These are phyloP conservation scores for Gopherus evgoodei DNA, from an alignment of 2,113 vertebrate species.

Conservation along the genomic window DNA sequence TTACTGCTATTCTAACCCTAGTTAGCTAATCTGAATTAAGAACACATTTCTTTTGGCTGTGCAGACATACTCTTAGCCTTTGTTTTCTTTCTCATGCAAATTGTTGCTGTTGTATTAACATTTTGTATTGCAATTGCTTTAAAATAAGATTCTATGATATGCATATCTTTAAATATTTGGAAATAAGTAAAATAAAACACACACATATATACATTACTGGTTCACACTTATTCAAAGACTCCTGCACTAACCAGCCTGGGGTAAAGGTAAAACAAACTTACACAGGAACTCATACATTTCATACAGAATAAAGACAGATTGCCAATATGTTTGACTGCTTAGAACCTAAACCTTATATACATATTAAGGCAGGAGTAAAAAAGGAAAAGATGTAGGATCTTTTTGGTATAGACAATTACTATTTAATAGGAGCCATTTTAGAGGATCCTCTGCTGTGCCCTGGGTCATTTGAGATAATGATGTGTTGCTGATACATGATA, in stretches of 20 bases:
- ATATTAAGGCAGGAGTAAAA: not conserved
- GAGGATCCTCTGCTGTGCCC: rapidly evolving
- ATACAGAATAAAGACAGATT: not conserved
- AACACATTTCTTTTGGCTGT: not conserved
- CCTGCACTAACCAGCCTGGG: not conserved
- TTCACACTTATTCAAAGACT: not conserved
- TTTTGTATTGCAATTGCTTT: not conserved
- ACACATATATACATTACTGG: not conserved
- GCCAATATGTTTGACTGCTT: not conserved
- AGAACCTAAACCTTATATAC: not conserved
- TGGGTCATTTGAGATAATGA: not conserved
- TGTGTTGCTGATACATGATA: not conserved
- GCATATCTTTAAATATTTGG: not conserved
- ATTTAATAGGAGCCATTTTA: not conserved
- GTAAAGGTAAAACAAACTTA: not conserved
- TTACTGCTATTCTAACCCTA: not conserved
- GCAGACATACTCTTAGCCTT: not conserved
- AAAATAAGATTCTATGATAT: not conserved
- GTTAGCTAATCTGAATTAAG: not conserved
- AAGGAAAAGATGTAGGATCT: not conserved
- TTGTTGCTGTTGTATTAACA: not conserved
- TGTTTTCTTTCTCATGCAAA: not conserved
- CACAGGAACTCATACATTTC: not conserved
- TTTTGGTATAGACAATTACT: not conserved
- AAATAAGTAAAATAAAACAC: not conserved